These are phyloP conservation scores for Anarsia innoxiella DNA, from an alignment of 2,888 invertebrate genomes.

Conservation along the genomic window DNA sequence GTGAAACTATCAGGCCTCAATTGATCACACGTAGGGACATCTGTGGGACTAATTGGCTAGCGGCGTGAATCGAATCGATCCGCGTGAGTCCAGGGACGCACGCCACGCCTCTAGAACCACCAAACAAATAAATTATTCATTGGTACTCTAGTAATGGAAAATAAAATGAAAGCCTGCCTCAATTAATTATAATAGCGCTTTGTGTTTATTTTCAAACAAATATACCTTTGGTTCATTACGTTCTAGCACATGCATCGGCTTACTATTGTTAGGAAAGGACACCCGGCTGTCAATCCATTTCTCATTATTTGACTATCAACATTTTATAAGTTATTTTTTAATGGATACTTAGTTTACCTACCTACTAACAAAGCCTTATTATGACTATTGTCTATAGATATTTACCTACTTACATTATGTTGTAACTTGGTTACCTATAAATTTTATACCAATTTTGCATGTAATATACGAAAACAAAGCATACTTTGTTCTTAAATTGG, in stretches of 20 bases:
- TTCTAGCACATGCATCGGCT: neutral
- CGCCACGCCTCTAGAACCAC: conserved; percentile 37
- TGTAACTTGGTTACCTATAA: neutral
- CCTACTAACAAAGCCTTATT: conserved; percentile 1
- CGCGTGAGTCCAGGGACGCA: conserved; percentile 32
- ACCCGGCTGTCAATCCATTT: neutral
- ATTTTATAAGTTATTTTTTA: no score
- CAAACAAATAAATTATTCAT: conserved; percentile 50
- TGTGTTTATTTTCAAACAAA: conserved; percentile 43
- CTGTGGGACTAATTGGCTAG: conserved; percentile 5
- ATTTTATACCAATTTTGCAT: conserved; percentile 7
- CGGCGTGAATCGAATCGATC: conserved; percentile 40
- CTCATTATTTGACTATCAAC: neutral
- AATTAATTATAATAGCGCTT: conserved; percentile 50
- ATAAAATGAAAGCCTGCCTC: conserved; percentile 36
- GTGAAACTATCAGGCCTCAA: no score
- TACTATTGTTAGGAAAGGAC: neutral
- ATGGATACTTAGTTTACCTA: no score
- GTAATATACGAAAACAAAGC: neutral
- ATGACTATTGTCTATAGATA: neutral
- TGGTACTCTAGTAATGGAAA: conserved; percentile 45
- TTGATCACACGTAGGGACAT: neutral
- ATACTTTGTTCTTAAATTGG: no score
- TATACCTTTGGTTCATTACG: conserved; percentile 21
- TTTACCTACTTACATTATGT: no score